Evolutionary conservation across 30 jellyfish, hydroid and myxozoan genomes (phyloP), one percentile per base, ranked within the genome.

Genomic region (Pelagia noctiluca): DNA sequence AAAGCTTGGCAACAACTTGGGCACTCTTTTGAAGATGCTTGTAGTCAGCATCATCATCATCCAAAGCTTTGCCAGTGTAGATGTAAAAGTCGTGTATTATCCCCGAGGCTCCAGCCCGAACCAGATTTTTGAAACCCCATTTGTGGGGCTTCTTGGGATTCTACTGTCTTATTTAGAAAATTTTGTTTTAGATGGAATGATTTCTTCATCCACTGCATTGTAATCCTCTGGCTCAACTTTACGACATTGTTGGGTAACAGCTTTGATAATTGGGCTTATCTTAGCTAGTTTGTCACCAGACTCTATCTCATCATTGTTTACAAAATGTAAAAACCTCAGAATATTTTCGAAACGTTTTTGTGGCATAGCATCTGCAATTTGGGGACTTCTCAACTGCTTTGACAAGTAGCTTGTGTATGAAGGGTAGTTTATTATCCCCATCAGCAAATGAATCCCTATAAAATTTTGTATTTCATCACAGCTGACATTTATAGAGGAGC

Each of bases 71-170:
- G 53, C 90, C 88, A 31, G 90, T n/a, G 32, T 80, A 80, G 49
- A 64, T 63, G 74, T 32, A 62, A 38, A 80, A 80, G 53, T 80
- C 85, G 35, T 63, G 34, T 73, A 80, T 63, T 5, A 80, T 49
- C 76, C 85, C 90, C 19, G 90, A 63, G 77, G 77, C 86, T 42
- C 86, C 49, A 24, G 83, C 38, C 21, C 78, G 78, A 75, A 75
- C 77, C 54, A 75, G 78, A 29, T 50, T 30, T 21, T 38, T 82
- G 60, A 71, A 82, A n/a, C 93, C 93, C 93, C 92, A 71, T 82
- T 82, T n/a, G n/a, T n/a, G n/a, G n/a, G n/a, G n/a, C n/a, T n/a
- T n/a, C n/a, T n/a, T n/a, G n/a, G n/a, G n/a, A n/a, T n/a, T n/a
- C n/a, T n/a, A n/a, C n/a, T n/a, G n/a, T n/a, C n/a, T n/a, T n/a